These are phyloP conservation scores for Cnemophilus loriae DNA, from an alignment of 2,113 vertebrate genomes.

Conservation along the genomic window DNA sequence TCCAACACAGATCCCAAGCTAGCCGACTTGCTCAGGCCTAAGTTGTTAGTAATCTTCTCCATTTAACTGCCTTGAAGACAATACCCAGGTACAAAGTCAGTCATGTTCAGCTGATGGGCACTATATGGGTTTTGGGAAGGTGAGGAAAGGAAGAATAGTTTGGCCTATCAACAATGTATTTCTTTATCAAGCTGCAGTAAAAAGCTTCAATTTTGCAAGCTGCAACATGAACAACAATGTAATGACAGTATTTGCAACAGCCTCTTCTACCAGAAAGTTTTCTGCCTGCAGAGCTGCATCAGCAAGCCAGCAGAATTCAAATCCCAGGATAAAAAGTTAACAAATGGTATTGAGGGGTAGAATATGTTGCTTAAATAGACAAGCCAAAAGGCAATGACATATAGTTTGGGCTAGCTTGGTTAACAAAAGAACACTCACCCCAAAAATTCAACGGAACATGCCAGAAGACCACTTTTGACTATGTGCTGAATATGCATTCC, in stretches of 20 bases:
- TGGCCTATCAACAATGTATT: background rate
- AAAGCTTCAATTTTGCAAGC: background rate
- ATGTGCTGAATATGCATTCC: background rate
- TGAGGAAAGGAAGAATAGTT: background rate
- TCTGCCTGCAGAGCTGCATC: background rate
- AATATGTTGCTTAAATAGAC: background rate
- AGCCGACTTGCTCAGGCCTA: background rate
- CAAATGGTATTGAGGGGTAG: background rate
- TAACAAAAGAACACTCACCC: background rate
- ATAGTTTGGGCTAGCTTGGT: background rate
- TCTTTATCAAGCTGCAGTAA: background rate
- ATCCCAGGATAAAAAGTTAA: background rate
- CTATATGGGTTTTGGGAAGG: background rate
- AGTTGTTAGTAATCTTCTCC: background rate
- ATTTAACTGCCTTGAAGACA: background rate
- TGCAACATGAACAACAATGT: background rate
- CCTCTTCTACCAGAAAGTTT: background rate
- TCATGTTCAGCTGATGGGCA: background rate
- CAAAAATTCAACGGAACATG: background rate
- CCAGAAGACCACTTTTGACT: background rate
- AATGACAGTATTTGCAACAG: background rate
- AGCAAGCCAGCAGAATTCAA: background rate
- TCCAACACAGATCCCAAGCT: background rate
- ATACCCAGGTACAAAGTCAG: background rate
- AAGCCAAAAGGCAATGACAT: background rate